A percentile compares a stretch with the other conserved stretches of the same genome.
Evolutionary conservation across 2,888 invertebrate species (phyloP).

Genomic region (Eutolmus rufibarbis): DNA sequence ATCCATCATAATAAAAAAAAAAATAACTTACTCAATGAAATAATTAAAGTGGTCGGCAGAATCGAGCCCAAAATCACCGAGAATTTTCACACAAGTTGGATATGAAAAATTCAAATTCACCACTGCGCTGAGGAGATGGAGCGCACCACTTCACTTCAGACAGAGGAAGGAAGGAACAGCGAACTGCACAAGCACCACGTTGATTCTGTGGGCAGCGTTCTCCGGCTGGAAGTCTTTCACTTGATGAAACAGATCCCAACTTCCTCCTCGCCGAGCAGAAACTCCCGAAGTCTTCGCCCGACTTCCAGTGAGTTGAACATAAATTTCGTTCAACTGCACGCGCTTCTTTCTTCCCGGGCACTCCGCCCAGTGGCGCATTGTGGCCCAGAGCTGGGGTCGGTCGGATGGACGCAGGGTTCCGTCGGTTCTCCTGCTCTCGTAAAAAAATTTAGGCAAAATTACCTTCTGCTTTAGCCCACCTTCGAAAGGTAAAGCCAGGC

Average conservation of each 20-base stretch:
- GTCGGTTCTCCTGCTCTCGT: not conserved
- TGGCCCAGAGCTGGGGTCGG: not conserved
- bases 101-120: slow-evolving; percentile 20
- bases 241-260: not conserved
- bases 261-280: not conserved
- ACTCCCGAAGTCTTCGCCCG: not conserved
- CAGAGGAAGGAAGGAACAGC: slow-evolving; percentile 8
- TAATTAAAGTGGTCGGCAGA: not conserved
- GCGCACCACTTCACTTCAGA: not conserved
- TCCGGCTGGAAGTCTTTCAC: not conserved
- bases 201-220: slow-evolving; percentile 15
- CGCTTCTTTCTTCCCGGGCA: not conserved
- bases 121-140: not conserved
- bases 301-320: not conserved
- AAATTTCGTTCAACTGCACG: not conserved
- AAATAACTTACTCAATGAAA: not conserved
- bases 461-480: not conserved
- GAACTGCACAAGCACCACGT: slow-evolving; percentile 29
- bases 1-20: not conserved
- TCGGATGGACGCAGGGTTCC: not conserved
- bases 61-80: not conserved
- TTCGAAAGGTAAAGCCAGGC: not conserved
- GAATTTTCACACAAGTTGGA: not conserved
- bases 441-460: not conserved
- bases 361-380: not conserved